Evolutionary conservation across 2,888 invertebrate genomes (phyloP), one percentile per base, ranked within the genome.

Genomic region (Hydrotaea diabolus): DNA sequence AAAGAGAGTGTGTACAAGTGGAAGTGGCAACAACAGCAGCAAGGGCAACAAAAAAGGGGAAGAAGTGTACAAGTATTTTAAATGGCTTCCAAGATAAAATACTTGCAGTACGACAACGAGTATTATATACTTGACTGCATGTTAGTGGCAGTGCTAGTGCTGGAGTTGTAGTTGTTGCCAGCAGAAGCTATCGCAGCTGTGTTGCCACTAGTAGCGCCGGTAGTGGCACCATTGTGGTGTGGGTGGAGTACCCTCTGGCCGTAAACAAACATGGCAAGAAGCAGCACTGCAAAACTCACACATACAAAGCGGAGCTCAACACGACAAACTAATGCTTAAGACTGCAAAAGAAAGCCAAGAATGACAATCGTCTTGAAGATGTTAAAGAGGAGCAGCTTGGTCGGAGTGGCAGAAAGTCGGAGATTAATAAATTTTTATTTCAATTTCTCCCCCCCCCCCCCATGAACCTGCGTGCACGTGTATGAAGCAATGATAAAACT

Each of bases 71-170:
- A 79, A 82, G 74, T 72, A 80, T 85, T 79, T 82, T 74, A 80
- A 83, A 80, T 80, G 85, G 82, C 77, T 85, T 82, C 62, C 55
- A 82, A 85, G 82, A 85, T 80, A 82, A 85, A 85, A 82, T 85
- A 80, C 76, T 85, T 85, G 79, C 74, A 77, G 76, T 69, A 77
- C 75, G 26, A 59, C 59, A 74, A 62, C 46, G 23, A 69, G 46
- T 69, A 69, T 69, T 69, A 69, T 69, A 69, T 46, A 69, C 69
- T 69, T 69, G 69, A 69, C 69, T 69, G 69, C 69, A 69, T 69
- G 31, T 69, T 46, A 69, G 46, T 15, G 23, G 62, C 46, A 43
- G 23, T 23, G 43, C 49, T 4, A 62, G 62, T 62, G 46, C 39
- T 23, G 43, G 46, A 46, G 69, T 69, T 46, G 43, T 31, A 4